Base-by-base conservation (phyloP, 1,140 invertebrate genomes). In the Chlorops oryzae region DNA sequence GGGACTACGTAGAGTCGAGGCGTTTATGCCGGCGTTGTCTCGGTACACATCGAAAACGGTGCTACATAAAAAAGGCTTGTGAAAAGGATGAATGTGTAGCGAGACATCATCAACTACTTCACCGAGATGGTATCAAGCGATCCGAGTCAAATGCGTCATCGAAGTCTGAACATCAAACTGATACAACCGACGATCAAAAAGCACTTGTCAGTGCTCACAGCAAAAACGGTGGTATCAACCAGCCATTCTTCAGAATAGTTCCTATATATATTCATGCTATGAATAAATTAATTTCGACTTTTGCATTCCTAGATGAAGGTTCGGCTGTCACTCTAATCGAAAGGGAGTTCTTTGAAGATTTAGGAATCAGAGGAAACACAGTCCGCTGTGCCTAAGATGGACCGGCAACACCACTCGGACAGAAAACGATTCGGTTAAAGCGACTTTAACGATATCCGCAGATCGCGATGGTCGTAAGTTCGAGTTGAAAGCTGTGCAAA, bases 61-160 rank as follows among this genome's bases (percentile, higher is more conserved):
- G 45, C 13, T 24, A 7, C 22, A 15, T 28, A 4, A 49, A 28
- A 3, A 49, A 49, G 22, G 37, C 17, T 6, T 49, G 47, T 28
- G 47, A 25, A 9, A 28, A 40, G 5, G 37, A 40, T 18, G 38
- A 28, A 20, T 49, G 47, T 40, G 32, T 12, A 20, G 10, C 3
- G 13, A 49, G 41, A 20, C 47, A 49, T 25, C 37, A 49, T 32
- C 37, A 13, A 20, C 25, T 49, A 27, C 20, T 49, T 10, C 25
- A 49, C 25, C 25, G 28, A 15, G 6, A 27, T 27, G n/a, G 22
- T 6, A 43, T 15, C 9, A n/a, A 43, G 28, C n/a, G 7, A 43
- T 9, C n/a, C 5, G 12, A 27, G 9, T 13, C 17, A 17, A 27
- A 15, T 27, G 28, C 18, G 10, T 15, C n/a, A n/a, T n/a, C n/a